Evolutionary conservation across 2,113 vertebrate species (phyloP), one percentile per base, ranked within the genome.

Genomic region (Puffinus mauretanicus): DNA sequence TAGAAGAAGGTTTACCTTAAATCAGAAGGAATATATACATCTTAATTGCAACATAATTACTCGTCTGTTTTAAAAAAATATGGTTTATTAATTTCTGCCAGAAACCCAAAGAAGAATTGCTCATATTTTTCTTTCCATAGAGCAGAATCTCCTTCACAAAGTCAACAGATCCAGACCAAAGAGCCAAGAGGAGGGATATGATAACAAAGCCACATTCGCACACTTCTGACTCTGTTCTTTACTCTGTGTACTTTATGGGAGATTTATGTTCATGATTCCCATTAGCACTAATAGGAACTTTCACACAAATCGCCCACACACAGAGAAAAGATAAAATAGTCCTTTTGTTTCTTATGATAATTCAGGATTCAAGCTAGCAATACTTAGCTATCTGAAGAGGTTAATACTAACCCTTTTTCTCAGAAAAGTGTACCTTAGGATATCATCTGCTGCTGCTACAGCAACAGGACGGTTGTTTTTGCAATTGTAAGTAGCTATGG

Each of bases 261-360:
- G 86, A 97, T 97, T 97, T 95, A 96, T 96, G 81, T 77, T 77
- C 71, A 10, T 86, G 67, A 47, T 69, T 93, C 58, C 66, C 78
- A 44, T 94, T 92, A 87, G 54, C 58, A 47, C 83, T 86, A 75
- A 90, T 91, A 70, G 87, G 54, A 93, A n/a, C 52, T 92, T 91
- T 3, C 54, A 66, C 70, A 47, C 58, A 80, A 76, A 73, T 96
- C 0, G 10, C 62, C 93, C 91, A 80, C 95, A 91, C 84, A 91
- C 66, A 70, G 62, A 82, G 86, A 42, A 76, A 92, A 85, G 52
- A 89, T 88, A 54, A 67, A 92, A 58, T 16, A 85, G 61, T 47
- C 29, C 57, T 95, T 87, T 90, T 47, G 5, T 78, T 87, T 84
- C 73, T 90, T 61, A 58, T 1, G 6, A 17, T 85, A 82, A 46